Conservation (phyloP, 1,140 invertebrate species). For the Brachionus manjavacas region DNA sequence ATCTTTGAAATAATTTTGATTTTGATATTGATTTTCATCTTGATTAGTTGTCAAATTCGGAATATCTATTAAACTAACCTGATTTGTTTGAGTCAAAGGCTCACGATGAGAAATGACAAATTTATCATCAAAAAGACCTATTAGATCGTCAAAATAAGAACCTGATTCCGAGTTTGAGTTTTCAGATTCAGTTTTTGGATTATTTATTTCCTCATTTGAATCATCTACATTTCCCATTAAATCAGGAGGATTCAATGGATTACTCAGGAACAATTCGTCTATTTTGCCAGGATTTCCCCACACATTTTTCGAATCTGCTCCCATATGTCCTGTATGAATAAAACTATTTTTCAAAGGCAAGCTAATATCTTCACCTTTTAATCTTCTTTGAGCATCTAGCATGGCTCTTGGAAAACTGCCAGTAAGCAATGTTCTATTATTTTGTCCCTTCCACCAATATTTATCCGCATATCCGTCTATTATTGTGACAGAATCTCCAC, state of each 20-base stretch:
- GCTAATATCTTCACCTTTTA: constrained; percentile 54
- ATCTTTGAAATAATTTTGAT: background rate
- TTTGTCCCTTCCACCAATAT: constrained; percentile 92
- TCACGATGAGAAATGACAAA: background rate
- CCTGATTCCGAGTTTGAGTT: background rate
- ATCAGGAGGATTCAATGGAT: constrained; percentile 77
- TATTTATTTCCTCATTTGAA: background rate
- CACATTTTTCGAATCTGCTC: constrained; percentile 45
- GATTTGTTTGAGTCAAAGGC: background rate
- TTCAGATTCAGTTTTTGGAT: background rate
- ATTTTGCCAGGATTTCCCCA: constrained; percentile 80
- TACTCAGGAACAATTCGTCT: constrained; percentile 73
- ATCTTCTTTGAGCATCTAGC: constrained; percentile 63
- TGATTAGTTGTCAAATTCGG: background rate
- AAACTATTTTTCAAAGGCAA: constrained; percentile 71
- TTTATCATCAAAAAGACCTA: background rate
- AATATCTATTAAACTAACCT: background rate
- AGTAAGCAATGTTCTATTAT: constrained; percentile 78
- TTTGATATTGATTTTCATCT: background rate
- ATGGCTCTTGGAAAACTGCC: constrained; percentile 67
- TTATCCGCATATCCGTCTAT: constrained; percentile 63
- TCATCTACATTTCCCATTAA: constrained; percentile 60
- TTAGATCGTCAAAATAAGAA: constrained; percentile 4
- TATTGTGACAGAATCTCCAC: background rate
- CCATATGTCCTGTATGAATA: constrained; percentile 69